Conservation (phyloP, 1,140 invertebrate genomes). For the Ceratitis capitata region DNA sequence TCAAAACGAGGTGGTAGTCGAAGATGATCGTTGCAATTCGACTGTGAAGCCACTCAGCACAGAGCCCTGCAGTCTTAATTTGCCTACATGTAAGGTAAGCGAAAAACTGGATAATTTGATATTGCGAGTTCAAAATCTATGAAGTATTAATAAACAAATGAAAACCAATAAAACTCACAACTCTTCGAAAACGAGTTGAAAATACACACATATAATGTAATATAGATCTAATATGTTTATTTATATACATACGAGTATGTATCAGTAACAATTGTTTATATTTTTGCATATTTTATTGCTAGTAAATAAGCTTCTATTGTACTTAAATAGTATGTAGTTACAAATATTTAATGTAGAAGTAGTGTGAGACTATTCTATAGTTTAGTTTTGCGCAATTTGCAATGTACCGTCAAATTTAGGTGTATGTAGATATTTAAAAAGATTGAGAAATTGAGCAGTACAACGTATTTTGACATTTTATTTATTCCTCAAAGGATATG, state of each 20-base stretch:
- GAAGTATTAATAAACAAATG: background rate
- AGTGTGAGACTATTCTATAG: too few species aligned
- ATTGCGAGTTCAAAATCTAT: slow-evolving; percentile 13
- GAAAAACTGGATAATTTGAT: slow-evolving; percentile 25
- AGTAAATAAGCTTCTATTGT: background rate
- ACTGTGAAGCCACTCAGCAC: slow-evolving; percentile 71
- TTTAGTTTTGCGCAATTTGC: too few species aligned
- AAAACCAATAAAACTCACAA: background rate
- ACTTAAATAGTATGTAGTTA: slow-evolving; percentile 11
- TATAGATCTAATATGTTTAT: background rate
- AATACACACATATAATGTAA: background rate
- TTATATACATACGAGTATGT: too few species aligned
- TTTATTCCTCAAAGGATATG: too few species aligned
- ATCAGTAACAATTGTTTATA: too few species aligned
- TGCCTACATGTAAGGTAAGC: slow-evolving; percentile 68
- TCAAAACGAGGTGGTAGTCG: slow-evolving; percentile 74
- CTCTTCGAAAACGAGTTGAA: background rate
- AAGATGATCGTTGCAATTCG: slow-evolving; percentile 74
- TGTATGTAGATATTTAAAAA: too few species aligned
- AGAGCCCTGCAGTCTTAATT: slow-evolving; percentile 70
- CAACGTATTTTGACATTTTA: too few species aligned
- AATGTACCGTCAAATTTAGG: too few species aligned
- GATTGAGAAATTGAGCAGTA: too few species aligned
- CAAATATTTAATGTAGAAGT: too few species aligned
- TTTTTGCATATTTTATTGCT: too few species aligned